Conservation (phyloP, 2,888 invertebrate genomes). For the Cryptosula pallasiana region DNA sequence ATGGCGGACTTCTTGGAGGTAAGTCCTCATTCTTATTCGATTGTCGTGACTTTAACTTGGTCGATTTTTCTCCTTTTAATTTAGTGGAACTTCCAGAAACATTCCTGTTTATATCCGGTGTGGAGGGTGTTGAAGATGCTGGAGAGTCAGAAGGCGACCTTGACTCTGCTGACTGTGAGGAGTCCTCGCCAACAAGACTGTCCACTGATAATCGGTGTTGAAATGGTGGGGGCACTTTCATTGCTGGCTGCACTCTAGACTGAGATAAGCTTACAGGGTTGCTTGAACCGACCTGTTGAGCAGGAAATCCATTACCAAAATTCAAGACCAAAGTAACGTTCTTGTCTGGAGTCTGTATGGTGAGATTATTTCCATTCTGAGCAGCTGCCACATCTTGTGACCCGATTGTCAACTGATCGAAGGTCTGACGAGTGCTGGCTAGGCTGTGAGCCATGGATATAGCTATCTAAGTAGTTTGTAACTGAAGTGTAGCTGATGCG, state of each 20-base stretch:
- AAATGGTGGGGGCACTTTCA: background rate
- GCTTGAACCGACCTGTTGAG: background rate
- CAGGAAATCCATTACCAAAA: conserved; percentile 15
- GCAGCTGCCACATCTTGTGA: background rate
- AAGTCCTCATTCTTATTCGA: background rate
- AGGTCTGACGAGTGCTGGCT: background rate
- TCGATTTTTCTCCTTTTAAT: background rate
- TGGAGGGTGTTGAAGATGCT: conserved; percentile 15
- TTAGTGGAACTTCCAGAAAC: background rate
- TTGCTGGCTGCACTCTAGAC: too few relatives aligned
- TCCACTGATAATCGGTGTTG: background rate
- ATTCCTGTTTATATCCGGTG: conserved; percentile 4
- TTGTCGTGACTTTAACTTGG: background rate
- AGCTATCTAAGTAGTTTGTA: too few relatives aligned
- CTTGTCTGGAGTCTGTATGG: conserved; percentile 6
- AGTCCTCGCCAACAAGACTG: background rate
- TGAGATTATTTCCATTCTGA: background rate
- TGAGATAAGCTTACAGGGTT: background rate
- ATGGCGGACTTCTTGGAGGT: background rate
- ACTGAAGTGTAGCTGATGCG: too few relatives aligned
- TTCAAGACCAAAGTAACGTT: conserved; percentile 11
- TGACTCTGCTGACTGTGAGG: background rate
- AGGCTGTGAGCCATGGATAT: background rate
- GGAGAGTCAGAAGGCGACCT: conserved; percentile 2
- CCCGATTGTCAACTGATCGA: background rate